Evolutionary conservation across 1,140 invertebrate genomes (phyloP).

Genomic region (Armadillidium nasatum): DNA sequence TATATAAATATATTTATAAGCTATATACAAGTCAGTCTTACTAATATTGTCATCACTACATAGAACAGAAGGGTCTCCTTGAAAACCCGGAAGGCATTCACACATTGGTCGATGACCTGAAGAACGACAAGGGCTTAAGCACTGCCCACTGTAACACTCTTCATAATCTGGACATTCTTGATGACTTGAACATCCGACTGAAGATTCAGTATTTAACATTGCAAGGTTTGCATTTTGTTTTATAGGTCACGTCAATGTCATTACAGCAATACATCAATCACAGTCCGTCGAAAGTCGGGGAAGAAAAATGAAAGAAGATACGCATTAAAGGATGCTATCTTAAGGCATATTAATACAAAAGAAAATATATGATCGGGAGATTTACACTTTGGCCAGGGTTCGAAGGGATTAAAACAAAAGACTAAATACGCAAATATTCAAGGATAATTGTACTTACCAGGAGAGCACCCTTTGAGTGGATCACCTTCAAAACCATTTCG

Average conservation of each 20-base stretch:
- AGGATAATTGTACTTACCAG: conserved; percentile 30
- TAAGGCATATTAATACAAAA: too few relatives aligned
- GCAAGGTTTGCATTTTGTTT: neutral
- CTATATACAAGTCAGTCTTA: conserved; percentile 5
- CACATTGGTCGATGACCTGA: conserved; percentile 49
- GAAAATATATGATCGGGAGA: too few relatives aligned
- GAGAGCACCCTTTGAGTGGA: conserved; percentile 46
- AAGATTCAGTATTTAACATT: neutral
- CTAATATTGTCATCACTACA: conserved; percentile 51
- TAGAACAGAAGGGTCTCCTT: conserved; percentile 64
- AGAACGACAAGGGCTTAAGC: conserved; percentile 45
- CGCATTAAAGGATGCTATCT: too few relatives aligned
- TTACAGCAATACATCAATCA: neutral
- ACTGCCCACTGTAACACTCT: conserved; percentile 48
- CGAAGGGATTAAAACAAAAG: too few relatives aligned
- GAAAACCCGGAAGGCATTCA: conserved; percentile 47
- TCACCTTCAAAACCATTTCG: conserved; percentile 54
- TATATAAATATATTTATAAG: conserved; percentile 1
- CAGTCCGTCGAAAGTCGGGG: neutral
- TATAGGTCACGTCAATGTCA: neutral
- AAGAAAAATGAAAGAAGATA: neutral
- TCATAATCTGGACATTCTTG: conserved; percentile 47
- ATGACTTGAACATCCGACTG: conserved; percentile 45
- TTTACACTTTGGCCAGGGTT: too few relatives aligned
- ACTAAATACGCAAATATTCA: too few relatives aligned